These are phyloP conservation scores for Pangasius djambal DNA, from an alignment of 2,797 vertebrate genomes.

Conservation along the genomic window DNA sequence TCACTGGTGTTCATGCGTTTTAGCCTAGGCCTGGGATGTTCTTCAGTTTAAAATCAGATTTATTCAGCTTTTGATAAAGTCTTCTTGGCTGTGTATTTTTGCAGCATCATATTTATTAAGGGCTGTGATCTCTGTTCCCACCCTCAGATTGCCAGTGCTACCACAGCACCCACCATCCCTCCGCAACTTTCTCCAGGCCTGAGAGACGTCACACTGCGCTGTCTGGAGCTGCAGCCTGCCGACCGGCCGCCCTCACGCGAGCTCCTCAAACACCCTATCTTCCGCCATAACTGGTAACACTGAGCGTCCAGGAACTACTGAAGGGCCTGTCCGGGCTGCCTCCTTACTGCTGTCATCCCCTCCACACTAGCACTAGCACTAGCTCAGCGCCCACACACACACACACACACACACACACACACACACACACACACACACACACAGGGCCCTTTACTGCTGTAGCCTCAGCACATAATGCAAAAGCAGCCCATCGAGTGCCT, in stretches of 20 bases:
- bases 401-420: conserved; percentile 16
- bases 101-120: not conserved
- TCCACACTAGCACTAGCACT: conserved; percentile 51
- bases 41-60: not conserved
- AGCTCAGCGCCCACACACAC: conserved; percentile 10
- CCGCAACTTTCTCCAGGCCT: conserved; percentile 84
- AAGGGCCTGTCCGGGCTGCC: conserved; percentile 54
- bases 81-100: not conserved
- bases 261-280: conserved; percentile 87
- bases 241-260: conserved; percentile 86
- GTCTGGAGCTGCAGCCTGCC: conserved; percentile 87
- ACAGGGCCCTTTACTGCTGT: conserved; percentile 76
- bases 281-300: conserved; percentile 84
- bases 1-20: not conserved
- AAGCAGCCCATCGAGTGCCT: conserved; percentile 74
- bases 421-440: conserved; percentile 42
- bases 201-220: conserved; percentile 86
- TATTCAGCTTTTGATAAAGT: not conserved
- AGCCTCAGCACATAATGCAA: conserved; percentile 75
- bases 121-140: not conserved
- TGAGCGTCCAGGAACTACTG: conserved; percentile 69
- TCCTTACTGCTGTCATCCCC: conserved; percentile 56
- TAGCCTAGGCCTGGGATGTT: not conserved
- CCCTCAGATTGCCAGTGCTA: conserved; percentile 79
- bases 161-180: conserved; percentile 85